Evolutionary conservation across 1,140 invertebrate genomes (phyloP), one percentile per base, ranked within the genome.

Genomic region (Grapholita molesta): DNA sequence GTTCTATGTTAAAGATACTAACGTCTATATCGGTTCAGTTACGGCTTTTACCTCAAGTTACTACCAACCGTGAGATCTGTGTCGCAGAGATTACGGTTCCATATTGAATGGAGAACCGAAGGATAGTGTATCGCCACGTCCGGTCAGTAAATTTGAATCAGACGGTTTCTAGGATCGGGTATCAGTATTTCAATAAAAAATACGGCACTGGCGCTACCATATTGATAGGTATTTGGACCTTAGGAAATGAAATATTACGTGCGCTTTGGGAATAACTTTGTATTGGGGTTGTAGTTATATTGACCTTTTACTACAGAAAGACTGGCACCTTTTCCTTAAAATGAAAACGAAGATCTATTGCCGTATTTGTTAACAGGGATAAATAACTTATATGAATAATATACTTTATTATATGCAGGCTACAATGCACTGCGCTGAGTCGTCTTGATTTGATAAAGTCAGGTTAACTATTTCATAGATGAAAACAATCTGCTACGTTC

Each of bases 121-220:
- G 30, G 35, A 53, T 68, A 57, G 30, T 71, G 32, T 66, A 69
- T 61, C 55, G 55, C 24, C 76, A 77, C 72, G 75, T 76, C 71
- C 73, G 78, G 76, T 80, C 75, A 79, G 76, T 80, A 76, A 76
- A 79, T 80, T 80, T 65, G 70, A 67, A 77, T 73, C 66, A 71
- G 73, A 73, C 71, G 70, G 70, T 76, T 79, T 69, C 70, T 61
- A 61, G 42, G 69, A 68, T 61, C 68, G 73, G 70, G 74, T 71
- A 61, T 64, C 72, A 67, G 68, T 73, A 72, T 78, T 78, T 75
- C 70, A 64, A 74, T 78, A 66, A 78, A 75, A 78, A 75, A 76
- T 74, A 61, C 55, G 55, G 55, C 28, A 28, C 55, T 15, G 55
- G 32, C 55, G n/a, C 24, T 61, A 61, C 28, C 28, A 61, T 61